These are phyloP conservation scores for Neosalanx taihuensis DNA, from an alignment of 2,797 vertebrate species.

Conservation along the genomic window DNA sequence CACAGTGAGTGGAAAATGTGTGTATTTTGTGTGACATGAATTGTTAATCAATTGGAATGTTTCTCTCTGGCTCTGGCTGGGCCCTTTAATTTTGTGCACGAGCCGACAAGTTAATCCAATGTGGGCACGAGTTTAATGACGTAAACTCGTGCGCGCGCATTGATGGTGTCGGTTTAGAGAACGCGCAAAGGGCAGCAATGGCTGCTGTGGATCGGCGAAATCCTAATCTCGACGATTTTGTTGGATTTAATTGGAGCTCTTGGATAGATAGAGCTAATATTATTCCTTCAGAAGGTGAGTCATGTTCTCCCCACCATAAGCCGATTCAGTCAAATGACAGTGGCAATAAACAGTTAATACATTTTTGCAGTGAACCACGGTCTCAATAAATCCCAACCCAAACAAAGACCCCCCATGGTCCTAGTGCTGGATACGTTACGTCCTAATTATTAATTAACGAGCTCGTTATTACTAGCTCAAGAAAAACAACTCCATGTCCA, in stretches of 20 bases:
- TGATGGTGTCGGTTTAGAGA: conserved; percentile 75
- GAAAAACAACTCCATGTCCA: conserved; percentile 20
- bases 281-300: conserved; percentile 80
- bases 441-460: not conserved
- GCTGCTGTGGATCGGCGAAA: conserved; percentile 84
- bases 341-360: conserved; percentile 32
- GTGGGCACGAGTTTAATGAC: conserved; percentile 63
- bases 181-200: conserved; percentile 83
- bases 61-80: not conserved
- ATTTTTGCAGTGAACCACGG: conserved; percentile 56
- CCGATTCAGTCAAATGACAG: not conserved
- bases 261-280: conserved; percentile 79
- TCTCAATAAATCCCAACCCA: conserved; percentile 67
- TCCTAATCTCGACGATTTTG: conserved; percentile 85
- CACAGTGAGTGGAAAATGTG: not conserved
- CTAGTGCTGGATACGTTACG: conserved; percentile 75
- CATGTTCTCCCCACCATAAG: conserved; percentile 8
- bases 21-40: not conserved
- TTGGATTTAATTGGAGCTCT: conserved; percentile 86
- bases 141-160: conserved; percentile 56
- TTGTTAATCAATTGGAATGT: not conserved
- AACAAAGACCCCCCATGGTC: conserved; percentile 86
- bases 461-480: conserved; percentile 22
- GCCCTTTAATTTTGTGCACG: conserved; percentile 4
- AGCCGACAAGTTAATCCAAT: not conserved